Evolutionary conservation across 2,113 vertebrate genomes (phyloP).

Genomic region (Macquaria australasica): DNA sequence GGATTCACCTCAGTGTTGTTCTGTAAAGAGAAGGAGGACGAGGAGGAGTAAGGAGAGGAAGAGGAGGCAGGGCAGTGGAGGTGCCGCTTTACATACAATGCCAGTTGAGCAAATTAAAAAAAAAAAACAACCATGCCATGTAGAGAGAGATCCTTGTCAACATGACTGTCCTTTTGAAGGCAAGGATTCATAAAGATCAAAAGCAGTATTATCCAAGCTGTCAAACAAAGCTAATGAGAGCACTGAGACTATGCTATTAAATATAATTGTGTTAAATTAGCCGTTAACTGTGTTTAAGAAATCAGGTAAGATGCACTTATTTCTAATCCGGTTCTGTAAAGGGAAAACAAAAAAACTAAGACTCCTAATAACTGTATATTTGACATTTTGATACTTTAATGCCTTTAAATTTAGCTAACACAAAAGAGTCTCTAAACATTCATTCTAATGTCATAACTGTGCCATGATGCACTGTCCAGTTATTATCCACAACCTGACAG

Average conservation of each 20-base stretch:
- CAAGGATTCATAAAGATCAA: slow-evolving; percentile 8
- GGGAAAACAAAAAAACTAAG: neutral
- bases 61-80: neutral
- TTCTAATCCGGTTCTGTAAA: neutral
- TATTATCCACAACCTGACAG: slow-evolving; percentile 20
- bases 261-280: slow-evolving; percentile 26
- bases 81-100: neutral
- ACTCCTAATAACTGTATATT: neutral
- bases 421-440: neutral
- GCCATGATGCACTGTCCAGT: slow-evolving; percentile 3
- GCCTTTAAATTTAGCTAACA: neutral
- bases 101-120: neutral
- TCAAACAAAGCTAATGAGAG: slow-evolving; percentile 1
- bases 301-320: neutral
- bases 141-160: neutral
- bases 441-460: slow-evolving; percentile 11
- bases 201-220: neutral
- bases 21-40: slow-evolving; percentile 6
- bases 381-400: neutral
- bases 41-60: neutral
- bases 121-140: neutral
- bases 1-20: slow-evolving; percentile 14
- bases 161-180: neutral
- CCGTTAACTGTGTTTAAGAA: neutral
- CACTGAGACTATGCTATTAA: neutral